These are phyloP conservation scores for Varanus komodoensis DNA, from an alignment of 2,113 vertebrate genomes.

Conservation along the genomic window DNA sequence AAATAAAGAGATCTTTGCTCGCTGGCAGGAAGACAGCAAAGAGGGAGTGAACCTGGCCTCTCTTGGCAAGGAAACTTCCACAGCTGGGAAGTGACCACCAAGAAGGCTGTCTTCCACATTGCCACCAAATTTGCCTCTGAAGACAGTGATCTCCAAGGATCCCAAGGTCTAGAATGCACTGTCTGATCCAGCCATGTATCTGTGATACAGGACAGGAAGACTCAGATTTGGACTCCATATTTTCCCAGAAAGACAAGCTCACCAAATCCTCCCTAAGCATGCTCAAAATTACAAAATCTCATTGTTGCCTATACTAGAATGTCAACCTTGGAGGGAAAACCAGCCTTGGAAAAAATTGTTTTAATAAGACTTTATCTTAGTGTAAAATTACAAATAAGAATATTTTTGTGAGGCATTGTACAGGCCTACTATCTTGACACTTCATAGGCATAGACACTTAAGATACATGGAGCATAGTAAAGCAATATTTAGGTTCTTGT, in stretches of 20 bases:
- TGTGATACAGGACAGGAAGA: too few species aligned
- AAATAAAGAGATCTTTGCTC: too few species aligned
- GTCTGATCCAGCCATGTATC: too few species aligned
- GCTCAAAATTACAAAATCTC: background rate
- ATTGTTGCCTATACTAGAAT: background rate
- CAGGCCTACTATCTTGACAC: background rate
- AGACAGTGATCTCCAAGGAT: too few species aligned
- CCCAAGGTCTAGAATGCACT: too few species aligned
- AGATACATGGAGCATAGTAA: background rate
- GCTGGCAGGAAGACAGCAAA: too few species aligned
- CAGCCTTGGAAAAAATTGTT: background rate
- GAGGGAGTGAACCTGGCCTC: too few species aligned
- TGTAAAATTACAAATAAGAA: background rate
- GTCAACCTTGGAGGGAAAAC: background rate
- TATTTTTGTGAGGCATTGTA: background rate
- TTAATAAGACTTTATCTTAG: background rate
- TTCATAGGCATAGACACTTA: too few species aligned
- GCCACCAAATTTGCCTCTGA: too few species aligned
- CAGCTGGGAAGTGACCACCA: too few species aligned
- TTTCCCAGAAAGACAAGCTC: slow-evolving; percentile 35
- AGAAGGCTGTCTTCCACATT: too few species aligned
- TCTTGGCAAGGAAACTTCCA: too few species aligned
- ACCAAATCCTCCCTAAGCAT: background rate
- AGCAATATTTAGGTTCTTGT: slow-evolving; percentile 53
- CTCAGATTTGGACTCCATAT: background rate